Conservation (phyloP, 2,888 invertebrate genomes). For the Luperina nickerlii region DNA sequence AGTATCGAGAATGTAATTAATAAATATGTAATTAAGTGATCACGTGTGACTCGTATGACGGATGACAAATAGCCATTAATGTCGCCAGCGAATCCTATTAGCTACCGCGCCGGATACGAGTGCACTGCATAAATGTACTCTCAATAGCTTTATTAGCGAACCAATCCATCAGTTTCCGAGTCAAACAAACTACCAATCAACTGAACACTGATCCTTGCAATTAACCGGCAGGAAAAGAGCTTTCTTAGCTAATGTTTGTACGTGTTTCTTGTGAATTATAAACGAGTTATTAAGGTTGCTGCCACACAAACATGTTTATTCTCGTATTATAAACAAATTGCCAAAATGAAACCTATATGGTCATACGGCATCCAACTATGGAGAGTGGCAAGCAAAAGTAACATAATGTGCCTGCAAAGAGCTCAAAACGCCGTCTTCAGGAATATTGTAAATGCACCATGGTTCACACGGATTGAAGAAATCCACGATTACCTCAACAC, state of each 20-base stretch:
- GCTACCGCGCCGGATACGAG: constrained; percentile 71
- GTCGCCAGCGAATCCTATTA: constrained; percentile 80
- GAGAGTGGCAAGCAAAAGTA: too few relatives aligned
- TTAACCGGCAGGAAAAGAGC: constrained; percentile 63
- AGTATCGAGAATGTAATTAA: constrained; percentile 67
- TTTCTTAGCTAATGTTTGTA: constrained; percentile 54
- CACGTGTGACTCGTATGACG: constrained; percentile 81
- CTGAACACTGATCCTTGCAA: constrained; percentile 73
- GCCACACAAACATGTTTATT: constrained; percentile 26
- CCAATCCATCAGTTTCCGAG: constrained; percentile 80
- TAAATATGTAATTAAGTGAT: constrained; percentile 82
- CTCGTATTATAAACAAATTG: neutral
- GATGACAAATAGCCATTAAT: constrained; percentile 87
- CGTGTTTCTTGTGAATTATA: constrained; percentile 57
- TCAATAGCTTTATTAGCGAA: constrained; percentile 81
- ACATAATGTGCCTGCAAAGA: too few relatives aligned
- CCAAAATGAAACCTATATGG: neutral
- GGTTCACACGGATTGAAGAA: too few relatives aligned
- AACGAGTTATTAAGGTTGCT: constrained; percentile 45
- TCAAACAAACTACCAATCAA: constrained; percentile 82
- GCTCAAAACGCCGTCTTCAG: too few relatives aligned
- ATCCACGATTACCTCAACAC: too few relatives aligned
- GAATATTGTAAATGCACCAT: too few relatives aligned
- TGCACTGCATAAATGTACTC: constrained; percentile 71
- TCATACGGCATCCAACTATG: too few relatives aligned